These are phyloP conservation scores for Vimba vimba DNA, from an alignment of 2,113 vertebrate species.

Conservation along the genomic window DNA sequence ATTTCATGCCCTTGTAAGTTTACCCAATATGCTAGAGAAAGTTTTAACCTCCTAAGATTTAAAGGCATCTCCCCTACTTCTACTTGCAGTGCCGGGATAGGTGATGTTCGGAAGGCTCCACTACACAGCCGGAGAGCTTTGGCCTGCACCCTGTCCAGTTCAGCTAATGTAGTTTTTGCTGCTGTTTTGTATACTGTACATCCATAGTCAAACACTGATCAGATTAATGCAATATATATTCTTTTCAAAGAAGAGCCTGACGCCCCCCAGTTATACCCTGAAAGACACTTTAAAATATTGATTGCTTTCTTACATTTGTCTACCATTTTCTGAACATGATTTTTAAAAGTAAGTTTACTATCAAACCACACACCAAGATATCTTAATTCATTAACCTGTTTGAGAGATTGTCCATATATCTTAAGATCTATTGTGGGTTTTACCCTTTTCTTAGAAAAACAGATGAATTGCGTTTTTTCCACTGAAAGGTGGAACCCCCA, in stretches of 20 bases:
- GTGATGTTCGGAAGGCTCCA: not conserved
- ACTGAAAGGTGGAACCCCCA: no score
- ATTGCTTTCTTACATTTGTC: not conserved
- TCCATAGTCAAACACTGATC: slow-evolving; percentile 5
- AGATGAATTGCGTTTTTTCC: not conserved
- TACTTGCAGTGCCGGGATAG: not conserved
- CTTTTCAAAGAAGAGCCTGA: not conserved
- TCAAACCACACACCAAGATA: not conserved
- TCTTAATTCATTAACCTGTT: not conserved
- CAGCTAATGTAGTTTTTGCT: not conserved
- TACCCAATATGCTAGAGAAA: not conserved
- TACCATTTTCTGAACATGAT: not conserved
- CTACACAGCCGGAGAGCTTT: not conserved
- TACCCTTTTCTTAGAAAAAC: not conserved
- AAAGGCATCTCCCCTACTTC: not conserved
- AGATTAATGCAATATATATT: not conserved
- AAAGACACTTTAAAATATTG: not conserved
- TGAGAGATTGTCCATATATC: not conserved
- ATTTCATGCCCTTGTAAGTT: not conserved
- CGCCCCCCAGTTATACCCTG: not conserved
- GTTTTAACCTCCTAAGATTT: not conserved
- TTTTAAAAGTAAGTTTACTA: not conserved
- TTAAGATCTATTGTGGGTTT: not conserved
- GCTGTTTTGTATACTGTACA: not conserved
- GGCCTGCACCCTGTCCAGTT: not conserved